phyloP scores from a whole-genome alignment of 2,797 vertebrate species.

The Dromococcyx pavoninus region DNA sequence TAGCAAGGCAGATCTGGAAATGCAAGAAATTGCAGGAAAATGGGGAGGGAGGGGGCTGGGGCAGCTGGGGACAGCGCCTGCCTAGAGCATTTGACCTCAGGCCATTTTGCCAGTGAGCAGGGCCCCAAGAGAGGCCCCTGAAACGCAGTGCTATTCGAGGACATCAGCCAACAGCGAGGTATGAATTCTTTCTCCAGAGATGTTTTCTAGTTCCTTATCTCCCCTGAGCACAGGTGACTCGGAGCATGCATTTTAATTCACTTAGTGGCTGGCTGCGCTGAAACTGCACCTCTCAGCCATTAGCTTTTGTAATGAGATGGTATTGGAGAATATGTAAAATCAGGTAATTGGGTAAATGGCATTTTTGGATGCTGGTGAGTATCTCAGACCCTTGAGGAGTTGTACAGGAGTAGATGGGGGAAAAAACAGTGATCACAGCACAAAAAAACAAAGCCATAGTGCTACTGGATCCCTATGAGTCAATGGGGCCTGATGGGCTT shows the following conservation, averaged over 20 bases:
- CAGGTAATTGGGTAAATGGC: background rate
- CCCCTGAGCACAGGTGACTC: background rate
- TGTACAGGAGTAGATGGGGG: background rate
- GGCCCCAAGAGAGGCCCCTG: background rate
- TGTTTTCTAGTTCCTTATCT: background rate
- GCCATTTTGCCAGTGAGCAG: background rate
- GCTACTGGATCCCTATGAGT: too few species aligned
- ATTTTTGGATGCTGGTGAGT: background rate
- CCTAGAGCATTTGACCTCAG: fast-evolving
- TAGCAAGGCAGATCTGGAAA: background rate
- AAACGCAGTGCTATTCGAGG: fast-evolving
- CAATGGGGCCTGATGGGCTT: too few species aligned
- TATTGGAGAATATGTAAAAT: background rate
- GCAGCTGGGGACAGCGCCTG: background rate
- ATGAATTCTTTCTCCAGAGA: background rate
- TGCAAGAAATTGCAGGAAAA: background rate
- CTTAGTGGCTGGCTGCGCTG: background rate
- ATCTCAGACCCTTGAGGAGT: background rate
- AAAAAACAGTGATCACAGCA: background rate
- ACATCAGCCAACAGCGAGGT: background rate
- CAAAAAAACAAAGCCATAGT: background rate
- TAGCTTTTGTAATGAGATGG: background rate
- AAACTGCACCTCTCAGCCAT: background rate
- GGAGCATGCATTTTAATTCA: background rate
- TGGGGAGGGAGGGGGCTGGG: fast-evolving